Evolutionary conservation across 2,113 vertebrate genomes (phyloP).

Genomic region (Xenopus borealis): DNA sequence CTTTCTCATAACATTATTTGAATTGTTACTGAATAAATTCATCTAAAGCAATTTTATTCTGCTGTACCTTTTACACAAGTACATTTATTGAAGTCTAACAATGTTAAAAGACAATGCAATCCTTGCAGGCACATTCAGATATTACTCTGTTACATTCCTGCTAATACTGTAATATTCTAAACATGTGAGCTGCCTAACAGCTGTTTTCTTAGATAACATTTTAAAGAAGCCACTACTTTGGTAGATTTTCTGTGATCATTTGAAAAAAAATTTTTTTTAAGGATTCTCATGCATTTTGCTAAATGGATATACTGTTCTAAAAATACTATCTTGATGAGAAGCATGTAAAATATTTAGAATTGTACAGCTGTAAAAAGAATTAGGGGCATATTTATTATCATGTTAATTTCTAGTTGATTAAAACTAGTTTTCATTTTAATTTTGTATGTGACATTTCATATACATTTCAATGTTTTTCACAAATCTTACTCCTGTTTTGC

Average conservation of each 20-base stretch:
- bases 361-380: too few species aligned
- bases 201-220: slow-evolving; percentile 42
- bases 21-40: not conserved
- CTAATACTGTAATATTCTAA: slow-evolving; percentile 45
- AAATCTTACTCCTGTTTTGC: too few species aligned
- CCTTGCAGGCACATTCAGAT: slow-evolving; percentile 38
- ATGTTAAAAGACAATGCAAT: slow-evolving; percentile 36
- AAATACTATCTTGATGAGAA: slow-evolving; percentile 40
- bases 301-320: slow-evolving; percentile 35
- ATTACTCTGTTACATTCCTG: slow-evolving; percentile 24
- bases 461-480: too few species aligned
- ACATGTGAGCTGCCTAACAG: slow-evolving; percentile 33
- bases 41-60: slow-evolving; percentile 5
- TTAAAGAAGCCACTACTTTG: slow-evolving; percentile 1
- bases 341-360: slow-evolving; percentile 35
- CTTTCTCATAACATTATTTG: not conserved
- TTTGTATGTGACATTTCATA: too few species aligned
- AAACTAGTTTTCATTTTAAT: too few species aligned
- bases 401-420: too few species aligned
- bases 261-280: slow-evolving; percentile 24
- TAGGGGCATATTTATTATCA: too few species aligned
- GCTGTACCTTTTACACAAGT: slow-evolving; percentile 38
- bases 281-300: slow-evolving; percentile 35
- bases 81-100: slow-evolving; percentile 37
- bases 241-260: slow-evolving; percentile 29